A percentile compares a stretch with the other conserved stretches of the same genome.
Conservation (phyloP, 2,888 invertebrate genomes). For the Nebria salina region DNA sequence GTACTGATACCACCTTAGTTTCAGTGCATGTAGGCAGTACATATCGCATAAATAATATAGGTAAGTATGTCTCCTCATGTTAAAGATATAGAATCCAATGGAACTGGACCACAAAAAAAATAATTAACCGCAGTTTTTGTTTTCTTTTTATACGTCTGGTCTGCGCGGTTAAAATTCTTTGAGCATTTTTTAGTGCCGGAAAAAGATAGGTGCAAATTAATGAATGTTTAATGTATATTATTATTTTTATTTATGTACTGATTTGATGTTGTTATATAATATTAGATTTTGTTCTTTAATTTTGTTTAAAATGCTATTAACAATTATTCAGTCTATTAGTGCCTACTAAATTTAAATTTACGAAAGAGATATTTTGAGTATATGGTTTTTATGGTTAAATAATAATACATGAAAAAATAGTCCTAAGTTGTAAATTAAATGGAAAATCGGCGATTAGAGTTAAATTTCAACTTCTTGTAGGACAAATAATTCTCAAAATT, state of each 20-base stretch:
- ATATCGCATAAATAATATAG: background rate
- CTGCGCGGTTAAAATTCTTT: background rate
- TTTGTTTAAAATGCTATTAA: background rate
- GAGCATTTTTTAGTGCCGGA: background rate
- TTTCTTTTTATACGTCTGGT: background rate
- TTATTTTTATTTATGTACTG: background rate
- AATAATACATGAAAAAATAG: too few relatives aligned
- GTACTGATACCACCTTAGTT: background rate
- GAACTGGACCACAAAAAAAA: background rate
- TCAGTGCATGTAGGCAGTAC: background rate
- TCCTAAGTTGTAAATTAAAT: too few relatives aligned
- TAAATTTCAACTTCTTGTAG: too few relatives aligned
- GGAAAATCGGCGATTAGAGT: too few relatives aligned
- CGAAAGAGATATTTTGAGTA: too few relatives aligned
- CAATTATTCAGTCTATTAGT: background rate
- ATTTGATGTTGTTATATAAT: background rate
- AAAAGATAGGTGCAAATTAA: background rate
- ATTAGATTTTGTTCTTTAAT: background rate
- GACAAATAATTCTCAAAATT: too few relatives aligned
- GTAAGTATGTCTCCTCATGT: background rate
- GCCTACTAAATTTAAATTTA: background rate
- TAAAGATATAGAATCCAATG: background rate
- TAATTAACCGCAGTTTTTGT: background rate
- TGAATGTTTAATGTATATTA: background rate
- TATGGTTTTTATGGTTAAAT: too few relatives aligned